Evolutionary conservation across 2,888 invertebrate species (phyloP), one percentile per base, ranked within the genome.

Genomic region (Polydrusus cervinus): DNA sequence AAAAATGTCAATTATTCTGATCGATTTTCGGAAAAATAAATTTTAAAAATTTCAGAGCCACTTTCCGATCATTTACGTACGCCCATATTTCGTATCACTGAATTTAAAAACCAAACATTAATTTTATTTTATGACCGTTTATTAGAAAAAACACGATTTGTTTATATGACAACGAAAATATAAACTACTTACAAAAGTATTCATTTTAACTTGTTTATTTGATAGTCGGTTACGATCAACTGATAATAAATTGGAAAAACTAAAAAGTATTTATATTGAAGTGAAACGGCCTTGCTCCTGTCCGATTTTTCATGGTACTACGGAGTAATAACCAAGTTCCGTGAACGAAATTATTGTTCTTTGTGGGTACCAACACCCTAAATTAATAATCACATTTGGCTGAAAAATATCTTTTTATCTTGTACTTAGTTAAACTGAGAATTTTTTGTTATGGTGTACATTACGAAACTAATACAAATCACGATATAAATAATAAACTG

Each of bases 241-340:
- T 66, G 34, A 51, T 65, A 47, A 60, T 68, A 68, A 45, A 34
- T 25, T 14, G 14, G 47, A 57, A 68, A 68, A 68, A 53, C 45
- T 34, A 45, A 57, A 47, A 60, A 60, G 30, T 68, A 68, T 68
- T 68, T 68, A 68, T 68, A 68, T 30, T 51, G 13, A 68, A 47
- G 60, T 60, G 5, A 9, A 34, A 49, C 47, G 68, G 60, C 68
- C 68, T 68, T 68, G 68, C 57, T 68, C 40, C 70, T 70, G 70
- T 49, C 69, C 70, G 70, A 70, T 70, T 70, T 70, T 70, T 38
- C 49, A 70, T 40, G 70, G 70, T 70, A 40, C 69, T 47, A 57
- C 45, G 51, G 61, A 51, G 40, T 61, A 40, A 34, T 34, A 38
- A 60, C 51, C 49, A 70, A 70, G 61, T 61, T 70, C 70, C 70